Base-by-base conservation (phyloP, 2,888 invertebrate genomes). In the Anthophora plumipes region DNA sequence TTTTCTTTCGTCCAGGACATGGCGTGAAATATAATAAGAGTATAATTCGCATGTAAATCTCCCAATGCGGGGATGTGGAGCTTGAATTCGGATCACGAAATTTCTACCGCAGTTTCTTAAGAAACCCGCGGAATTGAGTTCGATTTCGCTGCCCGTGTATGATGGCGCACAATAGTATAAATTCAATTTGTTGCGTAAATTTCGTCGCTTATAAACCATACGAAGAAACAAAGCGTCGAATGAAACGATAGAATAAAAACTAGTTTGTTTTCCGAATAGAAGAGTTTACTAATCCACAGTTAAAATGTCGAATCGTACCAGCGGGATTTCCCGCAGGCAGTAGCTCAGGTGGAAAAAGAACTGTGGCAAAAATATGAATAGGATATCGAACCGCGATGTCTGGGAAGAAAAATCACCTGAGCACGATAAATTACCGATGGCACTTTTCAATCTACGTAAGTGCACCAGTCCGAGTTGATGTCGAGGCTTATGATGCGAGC, bases 361-460 rank as follows among this genome's bases (percentile, higher is more conserved):
- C 9, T 11, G 8, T 48, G 39, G 6, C 25, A 5, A 5, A 11
- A 22, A 55, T 22, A 48, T 11, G 43, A 31, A 52, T 20, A 50
- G 12, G 20, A 20, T 57, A 48, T 39, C 61, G 37, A 41, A 12
- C n/a, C 22, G 25, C 11, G 20, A 69, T 37, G 39, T 52, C 17
- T 39, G 20, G 8, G 60, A 66, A 48, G 31, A 14, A 57, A 50
- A 59, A 60, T 70, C 71, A 43, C 31, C 61, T 52, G 71, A 80
- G 67, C 59, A 46, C 69, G 75, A 76, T 79, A 81, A 85, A 84
- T 86, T 83, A 77, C 82, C 67, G 39, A 72, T 67, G 70, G 74
- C 67, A 83, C 82, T 89, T 88, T 89, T 88, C 84, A 89, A 89
- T 89, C 83, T 84, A 80, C 77, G 80, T 78, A 85, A 89, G 89